Evolutionary conservation across 30 jellyfish, hydroid and myxozoan species (phyloP).

Genomic region (Catostylus mosaicus): DNA sequence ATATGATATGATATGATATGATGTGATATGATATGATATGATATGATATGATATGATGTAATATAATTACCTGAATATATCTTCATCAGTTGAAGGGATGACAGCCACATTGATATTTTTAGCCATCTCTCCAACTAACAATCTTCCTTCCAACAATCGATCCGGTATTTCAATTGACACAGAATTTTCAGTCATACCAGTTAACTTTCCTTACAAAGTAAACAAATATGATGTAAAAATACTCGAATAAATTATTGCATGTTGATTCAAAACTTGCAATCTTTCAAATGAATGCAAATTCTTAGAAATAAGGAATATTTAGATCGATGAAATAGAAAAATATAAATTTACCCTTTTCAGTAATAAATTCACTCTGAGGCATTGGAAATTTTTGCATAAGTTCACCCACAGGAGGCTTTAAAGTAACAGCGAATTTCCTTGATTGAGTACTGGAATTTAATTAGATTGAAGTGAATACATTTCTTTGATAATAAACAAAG

Average conservation of each 20-base stretch:
- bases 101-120: slow-evolving; percentile 44
- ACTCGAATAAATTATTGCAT: neutral
- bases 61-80: slow-evolving; percentile 60
- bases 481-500: no score
- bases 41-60: no score
- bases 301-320: no score
- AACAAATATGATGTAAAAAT: neutral
- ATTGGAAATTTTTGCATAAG: slow-evolving; percentile 58
- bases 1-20: no score
- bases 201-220: slow-evolving; percentile 48
- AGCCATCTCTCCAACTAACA: slow-evolving; percentile 8
- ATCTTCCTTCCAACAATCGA: slow-evolving; percentile 23
- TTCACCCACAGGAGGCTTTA: slow-evolving; percentile 94
- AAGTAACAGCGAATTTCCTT: slow-evolving; percentile 72
- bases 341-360: slow-evolving; percentile 66
- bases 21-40: no score
- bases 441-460: slow-evolving; percentile 77
- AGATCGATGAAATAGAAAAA: neutral
- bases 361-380: slow-evolving; percentile 65
- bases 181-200: slow-evolving; percentile 90
- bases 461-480: neutral
- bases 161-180: slow-evolving; percentile 36
- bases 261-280: neutral
- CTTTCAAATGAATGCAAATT: no score
- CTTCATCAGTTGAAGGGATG: slow-evolving; percentile 62